A percentile compares a stretch with the other conserved stretches of the same genome.
Evolutionary conservation across 1,140 invertebrate species (phyloP).

Genomic region (Heliconius hermathena): DNA sequence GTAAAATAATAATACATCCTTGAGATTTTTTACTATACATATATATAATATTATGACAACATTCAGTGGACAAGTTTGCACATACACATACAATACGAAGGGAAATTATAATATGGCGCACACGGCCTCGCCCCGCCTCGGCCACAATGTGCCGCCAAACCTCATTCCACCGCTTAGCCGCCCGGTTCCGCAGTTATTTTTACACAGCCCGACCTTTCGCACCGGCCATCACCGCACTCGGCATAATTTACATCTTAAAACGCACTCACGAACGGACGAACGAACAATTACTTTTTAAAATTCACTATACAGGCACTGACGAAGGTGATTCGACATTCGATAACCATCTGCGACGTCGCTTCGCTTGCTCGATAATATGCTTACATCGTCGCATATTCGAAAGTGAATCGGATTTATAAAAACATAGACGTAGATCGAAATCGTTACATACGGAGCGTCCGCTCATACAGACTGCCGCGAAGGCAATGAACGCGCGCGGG

Average conservation of each 20-base stretch:
- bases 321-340: background rate
- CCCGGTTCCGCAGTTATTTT: constrained; percentile 81
- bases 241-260: constrained; percentile 59
- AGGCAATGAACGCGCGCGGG: constrained; percentile 75
- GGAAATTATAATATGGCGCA: constrained; percentile 81
- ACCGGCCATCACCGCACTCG: constrained; percentile 78
- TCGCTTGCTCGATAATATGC: constrained; percentile 9
- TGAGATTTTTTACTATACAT: background rate
- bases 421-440: background rate
- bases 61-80: constrained; percentile 54
- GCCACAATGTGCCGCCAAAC: constrained; percentile 79
- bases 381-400: constrained; percentile 35
- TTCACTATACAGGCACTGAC: constrained; percentile 34
- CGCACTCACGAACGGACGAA: constrained; percentile 57
- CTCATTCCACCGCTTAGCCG: constrained; percentile 79
- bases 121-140: constrained; percentile 78
- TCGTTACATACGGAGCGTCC: constrained; percentile 59
- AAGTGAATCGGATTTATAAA: constrained; percentile 43
- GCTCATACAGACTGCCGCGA: constrained; percentile 64
- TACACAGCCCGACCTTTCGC: constrained; percentile 81
- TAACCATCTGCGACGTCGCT: background rate
- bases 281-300: constrained; percentile 33
- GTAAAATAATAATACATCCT: background rate
- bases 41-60: background rate
- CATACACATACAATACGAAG: constrained; percentile 79